phyloP scores from a whole-genome alignment of 2,113 vertebrate genomes.

The Galemys pyrenaicus region DNA sequence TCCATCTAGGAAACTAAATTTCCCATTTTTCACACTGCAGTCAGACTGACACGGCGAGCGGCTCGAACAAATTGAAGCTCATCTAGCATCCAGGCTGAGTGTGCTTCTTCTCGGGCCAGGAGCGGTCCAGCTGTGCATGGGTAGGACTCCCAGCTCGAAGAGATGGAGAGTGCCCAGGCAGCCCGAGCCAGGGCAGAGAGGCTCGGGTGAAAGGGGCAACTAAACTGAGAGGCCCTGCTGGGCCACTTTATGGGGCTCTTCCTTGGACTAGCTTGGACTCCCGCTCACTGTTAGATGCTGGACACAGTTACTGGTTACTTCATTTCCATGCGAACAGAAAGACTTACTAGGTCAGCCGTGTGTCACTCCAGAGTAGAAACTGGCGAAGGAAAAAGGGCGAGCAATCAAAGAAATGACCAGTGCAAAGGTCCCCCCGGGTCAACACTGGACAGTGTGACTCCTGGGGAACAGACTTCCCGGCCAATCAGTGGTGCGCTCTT shows the following conservation, averaged over 20 bases:
- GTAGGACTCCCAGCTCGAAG: conserved; percentile 66
- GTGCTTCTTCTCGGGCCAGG: conserved; percentile 63
- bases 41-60: conserved; percentile 63
- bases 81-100: conserved; percentile 39
- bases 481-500: neutral
- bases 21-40: conserved; percentile 65
- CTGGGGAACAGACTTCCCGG: neutral
- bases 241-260: neutral
- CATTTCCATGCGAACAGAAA: neutral
- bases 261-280: neutral
- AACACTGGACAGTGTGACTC: neutral
- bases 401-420: neutral
- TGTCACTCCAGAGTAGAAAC: neutral
- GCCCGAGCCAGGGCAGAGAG: neutral
- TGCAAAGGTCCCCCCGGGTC: neutral
- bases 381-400: neutral
- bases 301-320: neutral
- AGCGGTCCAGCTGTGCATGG: conserved; percentile 52
- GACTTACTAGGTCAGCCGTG: neutral
- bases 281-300: neutral
- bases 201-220: neutral
- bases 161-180: conserved; percentile 59
- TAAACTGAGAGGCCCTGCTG: neutral
- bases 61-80: conserved; percentile 73
- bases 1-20: conserved; percentile 64